phyloP scores from a whole-genome alignment of 2,797 vertebrate genomes.

The Hypotaenidia okinawae region DNA sequence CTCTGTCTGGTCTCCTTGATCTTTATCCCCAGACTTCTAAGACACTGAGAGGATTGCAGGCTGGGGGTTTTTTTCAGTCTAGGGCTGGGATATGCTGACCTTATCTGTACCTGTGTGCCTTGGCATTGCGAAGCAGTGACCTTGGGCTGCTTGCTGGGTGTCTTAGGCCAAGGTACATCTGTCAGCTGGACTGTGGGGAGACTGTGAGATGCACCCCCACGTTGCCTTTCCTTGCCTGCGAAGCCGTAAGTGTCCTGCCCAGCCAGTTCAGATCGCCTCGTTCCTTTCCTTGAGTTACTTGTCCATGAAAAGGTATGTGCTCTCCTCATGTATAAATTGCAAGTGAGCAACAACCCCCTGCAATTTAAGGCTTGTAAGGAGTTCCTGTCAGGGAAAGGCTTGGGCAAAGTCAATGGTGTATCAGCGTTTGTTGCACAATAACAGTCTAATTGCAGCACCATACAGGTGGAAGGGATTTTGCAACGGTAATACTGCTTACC shows the following conservation, averaged over 20 bases:
- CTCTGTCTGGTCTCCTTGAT: constrained; percentile 20
- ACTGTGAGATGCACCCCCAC: neutral
- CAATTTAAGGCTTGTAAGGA: neutral
- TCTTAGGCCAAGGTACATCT: neutral
- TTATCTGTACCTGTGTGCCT: neutral
- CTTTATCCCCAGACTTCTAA: constrained; percentile 57
- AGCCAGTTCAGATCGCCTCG: neutral
- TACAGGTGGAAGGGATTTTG: neutral
- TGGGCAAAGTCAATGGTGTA: neutral
- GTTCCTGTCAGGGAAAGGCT: neutral
- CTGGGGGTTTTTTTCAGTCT: neutral
- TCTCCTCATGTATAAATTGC: neutral
- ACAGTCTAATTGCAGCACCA: neutral
- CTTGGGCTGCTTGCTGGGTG: neutral
- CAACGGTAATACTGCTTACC: constrained; percentile 19
- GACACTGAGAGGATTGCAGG: constrained; percentile 56
- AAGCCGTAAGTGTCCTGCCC: fast-evolving
- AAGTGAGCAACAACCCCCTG: neutral
- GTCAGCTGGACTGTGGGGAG: neutral
- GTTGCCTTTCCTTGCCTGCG: neutral
- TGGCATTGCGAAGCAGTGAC: neutral
- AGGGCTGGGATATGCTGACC: neutral
- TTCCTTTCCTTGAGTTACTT: neutral
- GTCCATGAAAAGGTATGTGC: too few relatives aligned
- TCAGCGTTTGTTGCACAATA: neutral